phyloP scores from a whole-genome alignment of 53 echinoderm and acorn worm genomes.

The Zoroaster sp. region DNA sequence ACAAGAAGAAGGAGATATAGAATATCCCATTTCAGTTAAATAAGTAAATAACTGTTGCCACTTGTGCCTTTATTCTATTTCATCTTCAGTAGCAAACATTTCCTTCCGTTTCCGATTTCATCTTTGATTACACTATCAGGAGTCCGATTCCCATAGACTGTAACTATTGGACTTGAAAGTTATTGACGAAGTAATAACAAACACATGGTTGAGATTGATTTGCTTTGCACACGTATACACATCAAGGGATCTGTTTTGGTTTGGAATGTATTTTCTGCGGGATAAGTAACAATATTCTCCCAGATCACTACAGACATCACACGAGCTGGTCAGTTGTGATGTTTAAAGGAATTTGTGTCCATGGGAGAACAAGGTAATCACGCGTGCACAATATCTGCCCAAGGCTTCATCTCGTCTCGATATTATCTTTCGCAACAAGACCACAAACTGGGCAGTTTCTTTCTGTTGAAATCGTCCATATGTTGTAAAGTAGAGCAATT shows the following conservation, averaged over 20 bases:
- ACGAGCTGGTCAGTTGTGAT: neutral
- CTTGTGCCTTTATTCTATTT: neutral
- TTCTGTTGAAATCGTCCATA: conserved; percentile 1
- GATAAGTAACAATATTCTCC: neutral
- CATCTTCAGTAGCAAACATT: neutral
- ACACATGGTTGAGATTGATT: conserved; percentile 30
- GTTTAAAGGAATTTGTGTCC: conserved; percentile 6
- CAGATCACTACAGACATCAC: neutral
- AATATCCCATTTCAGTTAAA: too few species aligned
- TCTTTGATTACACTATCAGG: neutral
- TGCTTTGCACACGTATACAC: neutral
- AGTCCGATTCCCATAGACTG: neutral
- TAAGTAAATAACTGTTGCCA: too few species aligned
- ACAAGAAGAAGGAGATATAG: too few species aligned
- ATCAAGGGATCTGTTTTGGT: neutral
- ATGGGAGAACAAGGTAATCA: conserved; percentile 1
- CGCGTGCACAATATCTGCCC: conserved; percentile 29
- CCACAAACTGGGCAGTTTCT: conserved; percentile 3
- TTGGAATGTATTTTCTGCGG: neutral
- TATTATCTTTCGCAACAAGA: conserved; percentile 28
- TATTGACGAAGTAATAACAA: conserved; percentile 51
- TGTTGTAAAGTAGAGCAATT: neutral
- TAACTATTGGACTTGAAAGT: conserved; percentile 1
- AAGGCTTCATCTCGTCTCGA: conserved; percentile 33
- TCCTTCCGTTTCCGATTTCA: neutral